Base-by-base conservation (phyloP, 2,113 vertebrate species). In the Apeltes quadracus region DNA sequence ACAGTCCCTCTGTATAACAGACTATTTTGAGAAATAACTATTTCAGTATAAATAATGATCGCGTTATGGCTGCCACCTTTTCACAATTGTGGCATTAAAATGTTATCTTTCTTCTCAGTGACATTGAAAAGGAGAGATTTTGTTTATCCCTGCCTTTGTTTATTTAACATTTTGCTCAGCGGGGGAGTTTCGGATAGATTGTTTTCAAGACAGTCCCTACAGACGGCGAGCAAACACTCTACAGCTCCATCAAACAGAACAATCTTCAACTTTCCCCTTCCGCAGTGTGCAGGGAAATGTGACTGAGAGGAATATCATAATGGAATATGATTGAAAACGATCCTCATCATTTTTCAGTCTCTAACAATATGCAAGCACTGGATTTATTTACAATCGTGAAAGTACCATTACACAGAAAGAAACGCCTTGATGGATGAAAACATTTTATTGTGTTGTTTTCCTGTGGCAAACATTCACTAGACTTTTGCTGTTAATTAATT, bases 41-140 rank as follows among this genome's bases (percentile, higher is more conserved):
- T 69, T 69, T 61, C 69, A 80, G 88, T 93, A 91, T 92, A 92
- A 91, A 86, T 61, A 72, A 70, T 68, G 79, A 90, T 83, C 65
- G 79, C 59, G 48, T 87, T 86, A 69, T 76, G 61, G 77, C 81
- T 86, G 81, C 79, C 83, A 81, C 83, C 79, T 83, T 81, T 84
- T 89, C 73, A 84, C 85, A 82, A 86, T 89, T 10, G 83, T 88
- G 87, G 87, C 79, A 87, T 88, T 91, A 91, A 91, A 94, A 93
- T 87, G 82, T 91, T 82, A 87, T 86, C 92, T 93, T 92, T 93
- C 88, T 94, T 93, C 90, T 92, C 88, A 63, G 89, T 94, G 93
- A 94, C 94, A 94, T 94, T 93, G 92, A 93, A 94, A 94, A 93
- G 89, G 92, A 88, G 91, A 87, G 93, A 94, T 94, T 94, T 94